phyloP scores from a whole-genome alignment of 2,797 vertebrate genomes.

The Anguilla megastoma region DNA sequence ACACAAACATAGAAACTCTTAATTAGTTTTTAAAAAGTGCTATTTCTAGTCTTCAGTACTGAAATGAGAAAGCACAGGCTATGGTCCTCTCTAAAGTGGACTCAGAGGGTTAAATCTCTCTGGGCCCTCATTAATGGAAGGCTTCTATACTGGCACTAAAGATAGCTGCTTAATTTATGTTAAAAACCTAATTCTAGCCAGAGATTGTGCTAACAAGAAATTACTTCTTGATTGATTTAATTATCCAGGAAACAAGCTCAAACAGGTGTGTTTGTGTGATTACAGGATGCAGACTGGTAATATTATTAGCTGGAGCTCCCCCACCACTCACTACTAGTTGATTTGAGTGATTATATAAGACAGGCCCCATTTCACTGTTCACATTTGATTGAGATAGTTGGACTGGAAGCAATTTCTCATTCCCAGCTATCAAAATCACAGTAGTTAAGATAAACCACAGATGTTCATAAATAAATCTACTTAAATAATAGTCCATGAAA shows the following conservation, averaged over 20 bases:
- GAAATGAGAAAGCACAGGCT: not conserved
- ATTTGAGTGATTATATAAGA: not conserved
- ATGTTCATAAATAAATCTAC: not conserved
- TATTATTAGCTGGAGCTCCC: slow-evolving; percentile 5
- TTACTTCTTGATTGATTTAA: slow-evolving; percentile 21
- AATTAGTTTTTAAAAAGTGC: not conserved
- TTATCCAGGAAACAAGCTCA: slow-evolving; percentile 19
- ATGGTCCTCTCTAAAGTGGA: not conserved
- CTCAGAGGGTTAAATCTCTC: slow-evolving; percentile 4
- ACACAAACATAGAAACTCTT: not conserved
- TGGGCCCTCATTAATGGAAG: not conserved
- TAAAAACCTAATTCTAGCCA: slow-evolving; percentile 11
- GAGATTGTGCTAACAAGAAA: slow-evolving; percentile 16
- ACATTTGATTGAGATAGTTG: not conserved
- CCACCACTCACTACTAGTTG: not conserved
- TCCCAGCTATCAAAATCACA: not conserved
- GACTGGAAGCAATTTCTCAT: slow-evolving; percentile 1
- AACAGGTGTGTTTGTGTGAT: slow-evolving; percentile 28
- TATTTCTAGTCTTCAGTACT: not conserved
- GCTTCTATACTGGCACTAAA: not conserved
- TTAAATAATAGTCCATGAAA: not conserved
- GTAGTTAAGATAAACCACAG: not conserved
- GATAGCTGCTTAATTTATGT: slow-evolving; percentile 15
- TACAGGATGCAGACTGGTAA: slow-evolving; percentile 5
- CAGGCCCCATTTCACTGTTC: not conserved